phyloP scores from a whole-genome alignment of 2,113 vertebrate species.

The Pelvicachromis taeniatus region DNA sequence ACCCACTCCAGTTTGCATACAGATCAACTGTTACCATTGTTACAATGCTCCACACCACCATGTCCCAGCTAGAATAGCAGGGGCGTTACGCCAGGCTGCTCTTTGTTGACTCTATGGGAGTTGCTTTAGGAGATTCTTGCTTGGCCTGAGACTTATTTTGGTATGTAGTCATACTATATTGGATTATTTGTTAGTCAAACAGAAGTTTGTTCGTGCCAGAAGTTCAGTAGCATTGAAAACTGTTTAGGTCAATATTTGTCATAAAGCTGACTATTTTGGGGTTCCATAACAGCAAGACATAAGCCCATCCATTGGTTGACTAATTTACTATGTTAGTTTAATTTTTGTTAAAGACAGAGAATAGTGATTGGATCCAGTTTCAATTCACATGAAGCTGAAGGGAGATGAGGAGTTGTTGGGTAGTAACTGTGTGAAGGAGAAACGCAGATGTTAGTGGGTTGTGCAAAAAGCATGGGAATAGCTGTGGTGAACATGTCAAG shows the following conservation, averaged over 20 bases:
- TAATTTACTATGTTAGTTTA: neutral
- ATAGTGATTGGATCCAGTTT: neutral
- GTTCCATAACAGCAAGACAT: neutral
- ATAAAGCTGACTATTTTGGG: neutral
- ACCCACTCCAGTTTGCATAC: no score
- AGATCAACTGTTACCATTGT: no score
- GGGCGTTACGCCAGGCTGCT: no score
- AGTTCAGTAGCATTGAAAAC: neutral
- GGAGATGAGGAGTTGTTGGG: rapidly evolving
- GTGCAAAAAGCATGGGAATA: neutral
- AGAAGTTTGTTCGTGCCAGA: neutral
- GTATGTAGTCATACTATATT: neutral
- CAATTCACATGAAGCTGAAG: neutral
- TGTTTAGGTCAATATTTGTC: neutral
- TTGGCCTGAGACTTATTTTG: no score
- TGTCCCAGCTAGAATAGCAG: no score
- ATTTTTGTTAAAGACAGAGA: neutral
- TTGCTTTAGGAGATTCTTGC: neutral
- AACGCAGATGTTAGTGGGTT: neutral
- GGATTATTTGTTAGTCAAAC: neutral
- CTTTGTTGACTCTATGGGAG: neutral
- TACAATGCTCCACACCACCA: no score
- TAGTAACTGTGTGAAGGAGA: neutral
- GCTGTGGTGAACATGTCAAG: neutral
- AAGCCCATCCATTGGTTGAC: neutral